phyloP scores from a whole-genome alignment of 2,888 invertebrate species.

The Mellilla xanthometata region DNA sequence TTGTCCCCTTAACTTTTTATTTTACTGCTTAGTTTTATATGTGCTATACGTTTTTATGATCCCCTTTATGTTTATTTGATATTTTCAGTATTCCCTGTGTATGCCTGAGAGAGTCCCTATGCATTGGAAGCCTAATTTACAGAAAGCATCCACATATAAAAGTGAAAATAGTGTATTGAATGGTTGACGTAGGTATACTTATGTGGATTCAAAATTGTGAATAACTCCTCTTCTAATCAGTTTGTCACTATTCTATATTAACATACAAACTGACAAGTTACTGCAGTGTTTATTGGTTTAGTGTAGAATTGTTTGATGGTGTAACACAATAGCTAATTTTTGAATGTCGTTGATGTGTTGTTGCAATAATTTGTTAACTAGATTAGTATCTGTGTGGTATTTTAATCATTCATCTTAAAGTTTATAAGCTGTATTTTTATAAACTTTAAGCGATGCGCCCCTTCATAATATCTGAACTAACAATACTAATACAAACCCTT shows the following conservation, averaged over 20 bases:
- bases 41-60: slow-evolving; percentile 42
- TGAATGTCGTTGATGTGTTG: slow-evolving; percentile 79
- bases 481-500: slow-evolving; percentile 21
- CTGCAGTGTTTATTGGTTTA: slow-evolving; percentile 59
- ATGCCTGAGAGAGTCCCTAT: slow-evolving; percentile 82
- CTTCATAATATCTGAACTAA: slow-evolving; percentile 34
- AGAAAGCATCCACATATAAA: slow-evolving; percentile 81
- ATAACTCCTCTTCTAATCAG: slow-evolving; percentile 33
- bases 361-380: slow-evolving; percentile 65
- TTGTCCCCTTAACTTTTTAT: slow-evolving; percentile 4
- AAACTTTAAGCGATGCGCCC: slow-evolving; percentile 46
- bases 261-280: slow-evolving; percentile 47
- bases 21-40: slow-evolving; percentile 32
- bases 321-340: slow-evolving; percentile 72
- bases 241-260: slow-evolving; percentile 43
- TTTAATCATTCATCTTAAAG: slow-evolving; percentile 50
- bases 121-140: slow-evolving; percentile 82
- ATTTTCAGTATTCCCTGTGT: slow-evolving; percentile 81
- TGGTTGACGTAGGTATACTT: slow-evolving; percentile 75
- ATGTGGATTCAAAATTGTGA: slow-evolving; percentile 42
- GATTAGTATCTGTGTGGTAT: slow-evolving; percentile 74
- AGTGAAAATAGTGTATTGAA: slow-evolving; percentile 83
- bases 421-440: slow-evolving; percentile 50
- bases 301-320: slow-evolving; percentile 76
- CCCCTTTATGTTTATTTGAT: slow-evolving; percentile 55